Conservation (phyloP, 1,140 invertebrate species). For the Orius laevigatus region DNA sequence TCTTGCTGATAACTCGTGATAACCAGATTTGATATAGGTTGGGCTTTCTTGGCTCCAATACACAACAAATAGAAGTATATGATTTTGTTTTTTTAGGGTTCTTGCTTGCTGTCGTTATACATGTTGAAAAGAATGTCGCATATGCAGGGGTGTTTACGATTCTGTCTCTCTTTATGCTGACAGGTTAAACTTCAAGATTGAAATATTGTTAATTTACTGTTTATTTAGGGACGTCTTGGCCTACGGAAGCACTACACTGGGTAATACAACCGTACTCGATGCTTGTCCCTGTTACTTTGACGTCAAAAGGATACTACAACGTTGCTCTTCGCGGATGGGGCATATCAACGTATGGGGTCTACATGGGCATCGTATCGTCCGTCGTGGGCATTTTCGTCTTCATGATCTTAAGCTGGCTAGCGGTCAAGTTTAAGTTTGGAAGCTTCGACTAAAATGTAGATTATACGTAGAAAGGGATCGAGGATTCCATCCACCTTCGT, state of each 20-base stretch:
- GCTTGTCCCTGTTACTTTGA: not conserved
- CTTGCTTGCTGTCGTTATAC: slow-evolving; percentile 9
- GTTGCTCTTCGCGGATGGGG: slow-evolving; percentile 7
- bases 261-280: slow-evolving; percentile 8
- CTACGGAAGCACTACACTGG: slow-evolving; percentile 13
- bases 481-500: too few species aligned
- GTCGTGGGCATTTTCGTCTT: slow-evolving; percentile 3
- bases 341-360: not conserved
- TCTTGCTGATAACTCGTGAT: too few species aligned
- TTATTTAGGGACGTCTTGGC: slow-evolving; percentile 13
- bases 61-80: too few species aligned
- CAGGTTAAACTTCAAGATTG: slow-evolving; percentile 4
- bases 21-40: too few species aligned
- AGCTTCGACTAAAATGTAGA: slow-evolving; percentile 4
- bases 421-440: not conserved
- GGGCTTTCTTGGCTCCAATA: too few species aligned
- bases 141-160: slow-evolving; percentile 15
- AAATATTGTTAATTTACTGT: not conserved
- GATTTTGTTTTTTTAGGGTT: slow-evolving; percentile 11
- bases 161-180: slow-evolving; percentile 13
- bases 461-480: too few species aligned
- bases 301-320: slow-evolving; percentile 9
- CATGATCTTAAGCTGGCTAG: not conserved
- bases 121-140: slow-evolving; percentile 9
- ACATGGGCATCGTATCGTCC: slow-evolving; percentile 5